phyloP scores from a whole-genome alignment of 2,797 vertebrate species.

The Otus scops region DNA sequence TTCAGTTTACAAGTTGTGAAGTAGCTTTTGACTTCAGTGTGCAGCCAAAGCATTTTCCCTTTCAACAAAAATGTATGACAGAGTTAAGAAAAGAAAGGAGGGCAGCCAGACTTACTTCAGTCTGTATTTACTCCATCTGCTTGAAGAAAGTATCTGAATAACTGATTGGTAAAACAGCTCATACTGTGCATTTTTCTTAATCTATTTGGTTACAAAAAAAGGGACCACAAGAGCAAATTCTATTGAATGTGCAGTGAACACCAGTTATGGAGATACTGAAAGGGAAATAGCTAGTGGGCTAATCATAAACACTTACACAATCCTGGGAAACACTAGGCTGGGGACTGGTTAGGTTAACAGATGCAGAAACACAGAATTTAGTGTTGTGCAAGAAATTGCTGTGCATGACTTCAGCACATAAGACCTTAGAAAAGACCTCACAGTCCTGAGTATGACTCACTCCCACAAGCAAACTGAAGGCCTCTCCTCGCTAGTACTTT shows the following conservation, averaged over 20 bases:
- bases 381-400: not conserved
- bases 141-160: not conserved
- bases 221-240: not conserved
- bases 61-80: not conserved
- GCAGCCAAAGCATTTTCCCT: not conserved
- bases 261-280: not conserved
- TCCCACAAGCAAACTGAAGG: not conserved
- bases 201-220: not conserved
- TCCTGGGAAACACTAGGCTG: not conserved
- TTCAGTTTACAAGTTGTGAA: not conserved
- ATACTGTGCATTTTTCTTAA: not conserved
- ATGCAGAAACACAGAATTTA: not conserved
- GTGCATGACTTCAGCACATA: not conserved
- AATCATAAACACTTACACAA: not conserved
- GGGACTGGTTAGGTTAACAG: not conserved
- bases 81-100: not conserved
- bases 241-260: not conserved
- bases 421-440: not conserved
- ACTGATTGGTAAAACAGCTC: not conserved
- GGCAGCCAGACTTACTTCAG: not conserved
- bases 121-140: not conserved
- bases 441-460: not conserved
- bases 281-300: not conserved
- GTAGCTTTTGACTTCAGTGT: not conserved
- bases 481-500: not conserved